A percentile compares a stretch with the other conserved stretches of the same genome.
These are phyloP conservation scores for Gastracanthus pulcherrimus DNA, from an alignment of 2,888 invertebrate species.

Conservation along the genomic window DNA sequence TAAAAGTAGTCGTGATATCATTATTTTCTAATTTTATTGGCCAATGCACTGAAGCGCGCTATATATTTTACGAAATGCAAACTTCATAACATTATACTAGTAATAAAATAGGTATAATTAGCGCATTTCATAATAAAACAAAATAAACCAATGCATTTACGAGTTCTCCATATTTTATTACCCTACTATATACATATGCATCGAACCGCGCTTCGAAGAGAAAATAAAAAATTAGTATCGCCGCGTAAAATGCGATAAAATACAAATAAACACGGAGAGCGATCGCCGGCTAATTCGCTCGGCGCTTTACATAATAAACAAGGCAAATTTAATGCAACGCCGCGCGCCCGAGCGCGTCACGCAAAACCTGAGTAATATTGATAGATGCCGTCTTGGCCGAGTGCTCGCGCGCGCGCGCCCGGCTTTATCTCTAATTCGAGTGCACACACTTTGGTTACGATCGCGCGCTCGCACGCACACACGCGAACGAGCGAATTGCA, in stretches of 20 bases:
- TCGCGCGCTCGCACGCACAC: not conserved
- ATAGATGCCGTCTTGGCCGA: slow-evolving; percentile 12
- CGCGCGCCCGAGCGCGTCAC: not conserved
- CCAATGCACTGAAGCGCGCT: too few species aligned
- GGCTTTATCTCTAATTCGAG: slow-evolving; percentile 14
- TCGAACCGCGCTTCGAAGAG: not conserved
- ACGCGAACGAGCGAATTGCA: not conserved
- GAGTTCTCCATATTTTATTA: too few species aligned
- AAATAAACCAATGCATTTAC: too few species aligned
- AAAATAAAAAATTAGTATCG: too few species aligned
- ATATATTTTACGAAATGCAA: not conserved
- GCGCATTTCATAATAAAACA: not conserved
- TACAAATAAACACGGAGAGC: not conserved
- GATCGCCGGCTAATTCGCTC: slow-evolving; percentile 21
- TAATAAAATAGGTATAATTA: not conserved
- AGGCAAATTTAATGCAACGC: not conserved
- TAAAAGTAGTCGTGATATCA: not conserved
- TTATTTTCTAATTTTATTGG: not conserved
- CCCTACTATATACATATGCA: too few species aligned
- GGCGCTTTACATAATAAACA: slow-evolving; percentile 40
- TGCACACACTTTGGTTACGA: too few species aligned
- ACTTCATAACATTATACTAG: not conserved
- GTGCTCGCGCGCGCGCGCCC: not conserved
- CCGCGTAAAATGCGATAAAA: slow-evolving; percentile 19
- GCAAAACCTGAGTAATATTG: slow-evolving; percentile 21